Conservation (phyloP, 1,140 invertebrate genomes). For the Nephotettix cincticeps region DNA sequence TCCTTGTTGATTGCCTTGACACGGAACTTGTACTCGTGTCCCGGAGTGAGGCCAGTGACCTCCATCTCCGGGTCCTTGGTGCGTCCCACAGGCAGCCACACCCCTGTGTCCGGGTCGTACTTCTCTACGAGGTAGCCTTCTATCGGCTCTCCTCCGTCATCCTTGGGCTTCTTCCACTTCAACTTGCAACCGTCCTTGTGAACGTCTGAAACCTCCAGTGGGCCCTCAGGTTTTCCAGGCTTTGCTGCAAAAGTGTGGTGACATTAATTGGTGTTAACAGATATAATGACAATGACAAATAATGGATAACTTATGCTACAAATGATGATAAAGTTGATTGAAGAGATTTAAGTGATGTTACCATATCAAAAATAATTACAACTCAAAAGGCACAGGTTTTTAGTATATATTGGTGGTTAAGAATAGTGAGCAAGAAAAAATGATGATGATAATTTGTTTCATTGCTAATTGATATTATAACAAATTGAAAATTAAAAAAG, state of each 20-base stretch:
- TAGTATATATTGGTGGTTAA: too few species aligned
- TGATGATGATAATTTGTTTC: too few species aligned
- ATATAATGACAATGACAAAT: too few species aligned
- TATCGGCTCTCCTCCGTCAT: conserved; percentile 95
- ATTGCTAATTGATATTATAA: too few species aligned
- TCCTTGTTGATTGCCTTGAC: conserved; percentile 97
- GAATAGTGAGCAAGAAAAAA: too few species aligned
- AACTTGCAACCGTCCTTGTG: conserved; percentile 93
- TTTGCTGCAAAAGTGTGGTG: conserved; percentile 66
- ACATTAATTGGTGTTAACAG: too few species aligned
- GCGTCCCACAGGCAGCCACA: conserved; percentile 87
- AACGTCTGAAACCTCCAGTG: conserved; percentile 92
- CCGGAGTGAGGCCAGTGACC: conserved; percentile 84
- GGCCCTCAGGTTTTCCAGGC: conserved; percentile 91
- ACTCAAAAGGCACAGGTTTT: too few species aligned
- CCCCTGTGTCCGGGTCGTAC: conserved; percentile 85
- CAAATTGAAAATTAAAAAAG: too few species aligned
- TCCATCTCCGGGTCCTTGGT: conserved; percentile 80
- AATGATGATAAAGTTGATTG: too few species aligned
- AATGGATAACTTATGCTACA: too few species aligned
- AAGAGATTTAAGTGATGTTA: too few species aligned
- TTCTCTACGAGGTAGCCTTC: conserved; percentile 96
- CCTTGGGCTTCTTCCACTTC: conserved; percentile 97
- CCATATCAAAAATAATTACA: too few species aligned
- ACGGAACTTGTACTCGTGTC: conserved; percentile 97